These are phyloP conservation scores for Panthera tigris DNA, from an alignment of 2,113 vertebrate species.

Conservation along the genomic window DNA sequence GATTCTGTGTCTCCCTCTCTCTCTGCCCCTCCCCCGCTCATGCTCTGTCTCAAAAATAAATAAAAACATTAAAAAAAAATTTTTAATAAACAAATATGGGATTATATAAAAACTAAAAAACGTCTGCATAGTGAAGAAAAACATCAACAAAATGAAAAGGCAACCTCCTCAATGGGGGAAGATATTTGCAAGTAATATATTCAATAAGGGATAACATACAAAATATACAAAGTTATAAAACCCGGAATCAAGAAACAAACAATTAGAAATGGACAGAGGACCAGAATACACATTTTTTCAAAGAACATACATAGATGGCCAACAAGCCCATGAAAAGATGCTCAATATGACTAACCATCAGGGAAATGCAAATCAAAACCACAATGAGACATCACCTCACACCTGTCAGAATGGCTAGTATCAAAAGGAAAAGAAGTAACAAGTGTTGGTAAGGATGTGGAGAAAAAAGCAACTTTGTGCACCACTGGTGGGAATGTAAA, in stretches of 20 bases:
- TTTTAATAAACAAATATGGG: background rate
- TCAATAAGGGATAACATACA: background rate
- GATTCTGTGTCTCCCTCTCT: no score
- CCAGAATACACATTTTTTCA: background rate
- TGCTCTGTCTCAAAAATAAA: no score
- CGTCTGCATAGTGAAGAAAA: background rate
- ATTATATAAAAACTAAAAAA: background rate
- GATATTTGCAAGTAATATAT: background rate
- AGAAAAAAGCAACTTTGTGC: background rate
- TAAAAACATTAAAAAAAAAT: no score
- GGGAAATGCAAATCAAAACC: background rate
- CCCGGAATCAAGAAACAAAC: background rate
- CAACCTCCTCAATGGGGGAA: background rate
- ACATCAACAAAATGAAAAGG: background rate
- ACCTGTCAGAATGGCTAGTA: background rate
- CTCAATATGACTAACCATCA: background rate
- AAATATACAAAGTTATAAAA: background rate
- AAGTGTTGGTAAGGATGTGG: background rate
- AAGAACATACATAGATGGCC: background rate
- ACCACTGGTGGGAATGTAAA: background rate
- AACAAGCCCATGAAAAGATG: background rate
- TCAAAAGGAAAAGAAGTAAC: background rate
- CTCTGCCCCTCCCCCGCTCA: no score
- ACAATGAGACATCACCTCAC: background rate
- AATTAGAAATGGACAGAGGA: background rate